These are phyloP conservation scores for Notiomystis cincta DNA, from an alignment of 2,113 vertebrate genomes.

Conservation along the genomic window DNA sequence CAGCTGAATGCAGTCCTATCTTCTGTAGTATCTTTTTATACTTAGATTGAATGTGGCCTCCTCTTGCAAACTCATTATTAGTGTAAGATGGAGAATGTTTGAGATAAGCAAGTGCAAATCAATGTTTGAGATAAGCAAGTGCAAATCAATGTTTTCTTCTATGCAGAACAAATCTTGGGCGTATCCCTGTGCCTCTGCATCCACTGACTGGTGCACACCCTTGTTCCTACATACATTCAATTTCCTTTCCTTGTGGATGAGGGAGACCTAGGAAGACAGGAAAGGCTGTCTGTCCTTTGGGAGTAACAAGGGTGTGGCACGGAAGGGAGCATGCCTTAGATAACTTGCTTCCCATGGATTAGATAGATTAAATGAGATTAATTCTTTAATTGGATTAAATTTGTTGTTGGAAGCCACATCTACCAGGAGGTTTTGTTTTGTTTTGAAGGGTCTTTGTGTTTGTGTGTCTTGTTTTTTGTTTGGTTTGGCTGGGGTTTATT, in stretches of 20 bases:
- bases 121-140: not conserved
- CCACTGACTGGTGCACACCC: accelerated
- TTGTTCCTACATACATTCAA: accelerated
- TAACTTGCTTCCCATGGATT: not conserved
- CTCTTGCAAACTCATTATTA: not conserved
- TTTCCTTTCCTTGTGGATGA: not conserved
- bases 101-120: not conserved
- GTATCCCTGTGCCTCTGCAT: not conserved
- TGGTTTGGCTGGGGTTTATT: not conserved
- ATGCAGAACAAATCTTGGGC: accelerated
- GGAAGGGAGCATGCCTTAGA: not conserved
- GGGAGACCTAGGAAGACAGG: not conserved
- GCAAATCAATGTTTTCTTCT: not conserved
- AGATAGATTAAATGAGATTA: not conserved
- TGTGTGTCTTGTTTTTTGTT: not conserved
- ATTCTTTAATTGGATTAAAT: not conserved
- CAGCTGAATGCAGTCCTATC: not conserved
- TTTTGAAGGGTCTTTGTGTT: not conserved
- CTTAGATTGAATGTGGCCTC: not conserved
- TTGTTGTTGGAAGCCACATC: not conserved
- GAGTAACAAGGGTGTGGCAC: not conserved
- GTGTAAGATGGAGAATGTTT: not conserved
- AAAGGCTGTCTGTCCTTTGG: not conserved
- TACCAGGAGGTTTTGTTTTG: not conserved
- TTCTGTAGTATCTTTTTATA: not conserved